Evolutionary conservation across 2,113 vertebrate genomes (phyloP).

Genomic region (Caranx melampygus): DNA sequence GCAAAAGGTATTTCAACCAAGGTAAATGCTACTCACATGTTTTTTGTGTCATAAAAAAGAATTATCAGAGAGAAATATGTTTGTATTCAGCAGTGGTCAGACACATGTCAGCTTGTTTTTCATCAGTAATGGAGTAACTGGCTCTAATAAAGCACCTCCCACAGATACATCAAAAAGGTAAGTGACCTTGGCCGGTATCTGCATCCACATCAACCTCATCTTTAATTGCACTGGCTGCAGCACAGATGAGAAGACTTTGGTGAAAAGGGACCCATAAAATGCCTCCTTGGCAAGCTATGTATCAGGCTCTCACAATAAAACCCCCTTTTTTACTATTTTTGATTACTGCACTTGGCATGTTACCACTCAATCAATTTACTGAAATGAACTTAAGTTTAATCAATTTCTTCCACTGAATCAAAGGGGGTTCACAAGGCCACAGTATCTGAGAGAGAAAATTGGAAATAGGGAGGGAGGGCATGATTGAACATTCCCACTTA

Average conservation of each 20-base stretch:
- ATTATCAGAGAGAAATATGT: slow-evolving; percentile 47
- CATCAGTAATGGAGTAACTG: slow-evolving; percentile 33
- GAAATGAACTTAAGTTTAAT: slow-evolving; percentile 73
- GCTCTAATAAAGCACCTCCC: slow-evolving; percentile 51
- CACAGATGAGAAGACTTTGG: slow-evolving; percentile 45
- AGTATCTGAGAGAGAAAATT: slow-evolving; percentile 62
- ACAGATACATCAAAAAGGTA: slow-evolving; percentile 33
- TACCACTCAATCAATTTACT: slow-evolving; percentile 62
- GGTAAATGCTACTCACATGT: slow-evolving; percentile 21
- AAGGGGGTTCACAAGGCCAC: slow-evolving; percentile 52
- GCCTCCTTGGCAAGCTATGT: slow-evolving; percentile 45
- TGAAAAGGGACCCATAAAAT: slow-evolving; percentile 41
- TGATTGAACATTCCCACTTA: slow-evolving; percentile 68
- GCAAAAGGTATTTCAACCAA: slow-evolving; percentile 1
- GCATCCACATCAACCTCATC: slow-evolving; percentile 60
- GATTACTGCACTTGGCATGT: slow-evolving; percentile 64
- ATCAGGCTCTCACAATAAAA: slow-evolving; percentile 55
- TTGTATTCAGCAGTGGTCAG: slow-evolving; percentile 46
- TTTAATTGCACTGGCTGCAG: slow-evolving; percentile 55
- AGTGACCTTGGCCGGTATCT: slow-evolving; percentile 72
- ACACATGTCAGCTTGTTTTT: slow-evolving; percentile 53
- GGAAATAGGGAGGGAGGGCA: slow-evolving; percentile 52
- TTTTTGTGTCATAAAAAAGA: slow-evolving; percentile 37
- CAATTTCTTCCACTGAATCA: slow-evolving; percentile 65
- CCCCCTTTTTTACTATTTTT: slow-evolving; percentile 51